These are phyloP conservation scores for Pomatorhinus ruficollis DNA, from an alignment of 2,113 vertebrate genomes.

Conservation along the genomic window DNA sequence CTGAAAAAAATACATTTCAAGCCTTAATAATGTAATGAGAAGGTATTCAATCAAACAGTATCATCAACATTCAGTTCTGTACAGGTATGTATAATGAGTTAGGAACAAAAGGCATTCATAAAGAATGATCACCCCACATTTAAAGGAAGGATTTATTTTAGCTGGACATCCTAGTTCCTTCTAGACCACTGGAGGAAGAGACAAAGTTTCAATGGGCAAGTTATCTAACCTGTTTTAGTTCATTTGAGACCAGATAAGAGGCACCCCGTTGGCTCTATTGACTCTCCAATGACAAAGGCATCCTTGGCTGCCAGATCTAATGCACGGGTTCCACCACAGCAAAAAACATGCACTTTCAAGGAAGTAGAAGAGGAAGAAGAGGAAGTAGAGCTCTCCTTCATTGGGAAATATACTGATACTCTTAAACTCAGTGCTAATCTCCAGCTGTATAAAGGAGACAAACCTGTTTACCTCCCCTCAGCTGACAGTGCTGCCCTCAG, in stretches of 20 bases:
- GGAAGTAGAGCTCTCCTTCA: neutral
- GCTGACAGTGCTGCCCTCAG: neutral
- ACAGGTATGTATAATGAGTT: neutral
- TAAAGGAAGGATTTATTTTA: neutral
- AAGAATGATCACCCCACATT: fast-evolving
- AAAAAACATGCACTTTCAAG: neutral
- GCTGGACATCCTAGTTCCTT: neutral
- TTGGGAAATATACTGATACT: fast-evolving
- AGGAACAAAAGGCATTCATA: neutral
- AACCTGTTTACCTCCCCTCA: neutral
- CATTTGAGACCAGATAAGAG: neutral
- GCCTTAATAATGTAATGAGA: neutral
- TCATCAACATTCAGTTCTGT: neutral
- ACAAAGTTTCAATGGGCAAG: neutral
- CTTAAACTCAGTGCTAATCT: neutral
- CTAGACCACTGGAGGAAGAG: neutral
- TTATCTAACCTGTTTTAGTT: neutral
- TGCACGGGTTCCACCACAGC: neutral
- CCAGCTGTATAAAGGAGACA: neutral
- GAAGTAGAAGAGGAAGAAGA: fast-evolving
- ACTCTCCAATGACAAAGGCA: neutral
- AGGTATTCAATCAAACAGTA: neutral
- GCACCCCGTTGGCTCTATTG: neutral
- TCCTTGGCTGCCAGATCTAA: neutral
- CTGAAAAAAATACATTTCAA: conserved; percentile 52